phyloP scores from a whole-genome alignment of 2,888 invertebrate genomes.

The Agonopterix alstromeriana region DNA sequence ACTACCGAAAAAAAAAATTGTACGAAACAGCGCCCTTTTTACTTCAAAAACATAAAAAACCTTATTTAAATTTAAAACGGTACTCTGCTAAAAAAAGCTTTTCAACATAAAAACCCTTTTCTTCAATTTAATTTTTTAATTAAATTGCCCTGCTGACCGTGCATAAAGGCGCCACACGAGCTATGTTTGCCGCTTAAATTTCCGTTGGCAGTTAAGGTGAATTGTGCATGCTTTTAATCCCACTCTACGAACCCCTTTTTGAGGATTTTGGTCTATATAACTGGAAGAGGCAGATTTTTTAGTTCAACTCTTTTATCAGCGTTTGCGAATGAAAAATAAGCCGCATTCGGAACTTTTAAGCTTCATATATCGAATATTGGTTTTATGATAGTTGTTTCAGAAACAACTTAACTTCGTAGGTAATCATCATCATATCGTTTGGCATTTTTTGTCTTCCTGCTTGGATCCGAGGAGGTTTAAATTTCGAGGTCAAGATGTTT shows the following conservation, averaged over 20 bases:
- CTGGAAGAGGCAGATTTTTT: neutral
- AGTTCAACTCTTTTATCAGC: neutral
- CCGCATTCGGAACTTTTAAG: no score
- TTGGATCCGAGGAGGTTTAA: no score
- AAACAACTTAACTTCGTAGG: no score
- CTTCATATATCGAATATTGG: no score
- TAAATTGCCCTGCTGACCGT: conserved; percentile 23
- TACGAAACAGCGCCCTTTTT: no score
- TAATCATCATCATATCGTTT: no score
- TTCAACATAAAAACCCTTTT: conserved; percentile 8
- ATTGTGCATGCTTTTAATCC: conserved; percentile 39
- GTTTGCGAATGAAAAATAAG: neutral
- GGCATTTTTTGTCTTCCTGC: no score
- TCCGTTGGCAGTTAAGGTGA: conserved; percentile 30
- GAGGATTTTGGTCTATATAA: no score
- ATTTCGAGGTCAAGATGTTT: no score
- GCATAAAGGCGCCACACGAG: conserved; percentile 12
- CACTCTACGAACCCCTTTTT: conserved; percentile 10
- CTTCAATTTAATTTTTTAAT: conserved; percentile 24
- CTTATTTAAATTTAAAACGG: conserved; percentile 2
- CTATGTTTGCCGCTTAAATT: conserved; percentile 22
- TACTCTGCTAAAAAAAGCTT: neutral
- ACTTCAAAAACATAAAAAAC: no score
- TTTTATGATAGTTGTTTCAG: no score
- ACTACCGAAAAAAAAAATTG: no score